These are phyloP conservation scores for Heteronetta atricapilla DNA, from an alignment of 2,113 vertebrate species.

Conservation along the genomic window DNA sequence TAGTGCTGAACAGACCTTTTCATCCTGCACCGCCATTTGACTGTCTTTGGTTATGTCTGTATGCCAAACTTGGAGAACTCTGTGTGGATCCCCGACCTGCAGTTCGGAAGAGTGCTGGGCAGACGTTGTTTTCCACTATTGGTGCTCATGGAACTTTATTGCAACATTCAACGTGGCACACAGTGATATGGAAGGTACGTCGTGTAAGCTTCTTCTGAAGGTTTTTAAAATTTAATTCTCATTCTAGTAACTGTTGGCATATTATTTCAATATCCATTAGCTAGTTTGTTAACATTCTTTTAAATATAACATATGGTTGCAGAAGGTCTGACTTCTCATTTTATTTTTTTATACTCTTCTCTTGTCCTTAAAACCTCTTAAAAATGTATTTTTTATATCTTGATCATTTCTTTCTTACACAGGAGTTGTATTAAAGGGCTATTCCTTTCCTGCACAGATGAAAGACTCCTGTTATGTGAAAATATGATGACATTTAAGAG, in stretches of 20 bases:
- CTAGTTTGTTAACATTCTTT: neutral
- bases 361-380: neutral
- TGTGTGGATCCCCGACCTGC: slow-evolving; percentile 96
- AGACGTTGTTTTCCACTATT: slow-evolving; percentile 96
- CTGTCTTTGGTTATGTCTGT: slow-evolving; percentile 96
- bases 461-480: neutral
- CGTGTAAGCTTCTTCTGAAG: neutral
- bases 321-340: neutral
- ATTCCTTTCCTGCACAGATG: neutral
- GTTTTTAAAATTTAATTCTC: neutral
- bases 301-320: neutral
- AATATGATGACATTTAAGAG: neutral
- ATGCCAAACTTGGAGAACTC: slow-evolving; percentile 93
- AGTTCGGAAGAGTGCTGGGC: slow-evolving; percentile 95
- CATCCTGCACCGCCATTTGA: slow-evolving; percentile 97
- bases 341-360: neutral
- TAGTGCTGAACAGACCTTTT: slow-evolving; percentile 90
- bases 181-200: slow-evolving; percentile 94
- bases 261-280: neutral
- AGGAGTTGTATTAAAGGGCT: neutral
- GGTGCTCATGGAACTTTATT: slow-evolving; percentile 95
- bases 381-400: neutral
- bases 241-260: neutral
- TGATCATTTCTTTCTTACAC: neutral
- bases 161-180: slow-evolving; percentile 95